phyloP scores from a whole-genome alignment of 2,888 invertebrate species.

The Nematopogon swammerdamellus region DNA sequence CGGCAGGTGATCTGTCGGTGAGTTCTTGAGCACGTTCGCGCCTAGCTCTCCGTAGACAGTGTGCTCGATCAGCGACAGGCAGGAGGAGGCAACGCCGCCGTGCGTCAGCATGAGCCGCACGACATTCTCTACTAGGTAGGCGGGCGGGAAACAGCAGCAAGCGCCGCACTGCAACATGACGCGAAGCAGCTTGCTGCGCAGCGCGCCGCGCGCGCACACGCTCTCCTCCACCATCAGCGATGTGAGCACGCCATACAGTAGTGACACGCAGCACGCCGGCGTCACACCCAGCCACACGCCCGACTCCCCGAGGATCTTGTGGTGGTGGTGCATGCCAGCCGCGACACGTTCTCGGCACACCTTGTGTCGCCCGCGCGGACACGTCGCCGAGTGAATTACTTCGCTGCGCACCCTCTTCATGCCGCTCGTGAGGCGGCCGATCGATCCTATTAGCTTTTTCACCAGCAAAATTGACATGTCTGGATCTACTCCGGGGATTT shows the following conservation, averaged over 20 bases:
- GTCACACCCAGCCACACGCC: constrained; percentile 28
- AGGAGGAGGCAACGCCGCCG: constrained; percentile 29
- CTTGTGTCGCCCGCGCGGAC: constrained; percentile 49
- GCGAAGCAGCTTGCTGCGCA: constrained; percentile 47
- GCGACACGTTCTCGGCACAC: constrained; percentile 39
- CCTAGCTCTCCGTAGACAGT: constrained; percentile 60
- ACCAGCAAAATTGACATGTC: constrained; percentile 36
- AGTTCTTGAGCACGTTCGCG: constrained; percentile 32
- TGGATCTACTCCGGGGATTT: constrained; percentile 36
- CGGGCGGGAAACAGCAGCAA: constrained; percentile 62
- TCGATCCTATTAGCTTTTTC: constrained; percentile 52
- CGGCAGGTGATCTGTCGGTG: constrained; percentile 34
- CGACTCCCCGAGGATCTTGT: constrained; percentile 52
- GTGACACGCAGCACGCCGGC: constrained; percentile 54
- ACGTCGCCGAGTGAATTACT: constrained; percentile 51
- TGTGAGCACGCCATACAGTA: constrained; percentile 52
- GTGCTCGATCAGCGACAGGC: constrained; percentile 54
- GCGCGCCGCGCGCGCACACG: constrained; percentile 26
- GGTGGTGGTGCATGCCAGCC: constrained; percentile 56
- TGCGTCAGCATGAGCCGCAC: constrained; percentile 45
- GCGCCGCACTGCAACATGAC: constrained; percentile 56
- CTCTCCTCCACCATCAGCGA: constrained; percentile 42
- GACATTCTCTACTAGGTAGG: constrained; percentile 42
- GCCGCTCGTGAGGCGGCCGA: constrained; percentile 52
- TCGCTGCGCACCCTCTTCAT: constrained; percentile 58